Evolutionary conservation across 2,888 invertebrate genomes (phyloP).

Genomic region (Tipula lateralis): DNA sequence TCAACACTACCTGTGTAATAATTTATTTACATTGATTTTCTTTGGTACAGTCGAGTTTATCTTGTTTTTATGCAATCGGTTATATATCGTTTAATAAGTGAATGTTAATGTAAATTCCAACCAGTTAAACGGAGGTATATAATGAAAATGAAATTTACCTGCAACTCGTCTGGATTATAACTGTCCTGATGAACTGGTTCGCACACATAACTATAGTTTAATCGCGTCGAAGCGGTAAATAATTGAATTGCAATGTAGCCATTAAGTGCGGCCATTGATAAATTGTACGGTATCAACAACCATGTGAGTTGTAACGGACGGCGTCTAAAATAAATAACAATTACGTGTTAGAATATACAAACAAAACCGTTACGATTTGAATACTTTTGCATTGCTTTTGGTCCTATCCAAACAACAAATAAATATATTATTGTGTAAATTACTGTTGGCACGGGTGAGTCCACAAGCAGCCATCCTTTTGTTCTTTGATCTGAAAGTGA

Average conservation of each 20-base stretch:
- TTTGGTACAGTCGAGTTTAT: not conserved
- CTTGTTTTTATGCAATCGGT: not conserved
- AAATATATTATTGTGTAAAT: constrained; percentile 67
- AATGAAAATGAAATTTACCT: constrained; percentile 54
- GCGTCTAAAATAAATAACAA: constrained; percentile 44
- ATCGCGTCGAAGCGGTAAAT: constrained; percentile 64
- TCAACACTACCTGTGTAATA: not conserved
- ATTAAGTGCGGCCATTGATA: constrained; percentile 77
- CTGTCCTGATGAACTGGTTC: constrained; percentile 75
- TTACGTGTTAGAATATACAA: not conserved
- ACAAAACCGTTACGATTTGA: not conserved
- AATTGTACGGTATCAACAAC: constrained; percentile 77
- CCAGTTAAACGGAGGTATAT: not conserved
- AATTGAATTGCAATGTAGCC: constrained; percentile 76
- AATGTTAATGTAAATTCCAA: not conserved
- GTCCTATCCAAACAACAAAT: constrained; percentile 72
- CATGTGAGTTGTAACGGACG: constrained; percentile 70
- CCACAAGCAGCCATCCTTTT: constrained; percentile 78
- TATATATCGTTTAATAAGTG: not conserved
- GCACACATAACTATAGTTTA: constrained; percentile 80
- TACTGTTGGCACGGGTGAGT: constrained; percentile 71
- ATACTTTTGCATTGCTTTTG: constrained; percentile 69
- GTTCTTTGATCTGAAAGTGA: constrained; percentile 67
- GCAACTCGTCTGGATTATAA: constrained; percentile 71
- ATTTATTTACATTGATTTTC: not conserved